Evolutionary conservation across 2,888 invertebrate species (phyloP).

Genomic region (Pristionchus mayeri): DNA sequence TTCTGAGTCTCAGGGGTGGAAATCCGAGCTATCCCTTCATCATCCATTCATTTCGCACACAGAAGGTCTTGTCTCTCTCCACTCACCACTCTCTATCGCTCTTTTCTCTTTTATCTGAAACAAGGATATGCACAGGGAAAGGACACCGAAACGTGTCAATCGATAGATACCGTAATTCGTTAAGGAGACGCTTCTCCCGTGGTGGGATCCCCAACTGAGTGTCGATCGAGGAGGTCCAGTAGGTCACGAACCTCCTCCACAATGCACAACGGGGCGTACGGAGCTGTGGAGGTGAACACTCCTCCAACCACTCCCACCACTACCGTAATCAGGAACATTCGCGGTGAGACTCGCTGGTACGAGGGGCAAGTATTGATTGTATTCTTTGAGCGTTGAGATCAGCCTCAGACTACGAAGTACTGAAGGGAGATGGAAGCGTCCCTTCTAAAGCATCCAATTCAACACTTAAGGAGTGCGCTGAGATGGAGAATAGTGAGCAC

Average conservation of each 20-base stretch:
- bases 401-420: constrained; percentile 28
- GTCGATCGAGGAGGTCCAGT: constrained; percentile 16
- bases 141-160: constrained; percentile 1
- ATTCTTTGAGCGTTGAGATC: background rate
- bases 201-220: background rate
- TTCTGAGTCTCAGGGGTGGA: constrained; percentile 10
- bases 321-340: constrained; percentile 40
- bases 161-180: constrained; percentile 20
- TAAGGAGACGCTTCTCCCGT: constrained; percentile 2
- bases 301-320: constrained; percentile 40
- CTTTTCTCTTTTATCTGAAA: constrained; percentile 17
- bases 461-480: constrained; percentile 12
- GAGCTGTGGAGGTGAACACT: constrained; percentile 26
- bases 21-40: constrained; percentile 25
- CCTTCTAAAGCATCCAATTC: constrained; percentile 1
- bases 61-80: background rate
- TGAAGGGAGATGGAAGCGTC: constrained; percentile 24
- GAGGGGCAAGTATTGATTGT: background rate
- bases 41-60: constrained; percentile 34
- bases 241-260: background rate
- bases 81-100: background rate
- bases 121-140: background rate
- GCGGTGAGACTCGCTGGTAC: constrained; percentile 35
- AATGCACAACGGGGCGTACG: constrained; percentile 32
- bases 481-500: constrained; percentile 10